A percentile compares a stretch with the other conserved stretches of the same genome.
phyloP scores from a whole-genome alignment of 2,113 vertebrate genomes.

The Gallinago jamesoni region DNA sequence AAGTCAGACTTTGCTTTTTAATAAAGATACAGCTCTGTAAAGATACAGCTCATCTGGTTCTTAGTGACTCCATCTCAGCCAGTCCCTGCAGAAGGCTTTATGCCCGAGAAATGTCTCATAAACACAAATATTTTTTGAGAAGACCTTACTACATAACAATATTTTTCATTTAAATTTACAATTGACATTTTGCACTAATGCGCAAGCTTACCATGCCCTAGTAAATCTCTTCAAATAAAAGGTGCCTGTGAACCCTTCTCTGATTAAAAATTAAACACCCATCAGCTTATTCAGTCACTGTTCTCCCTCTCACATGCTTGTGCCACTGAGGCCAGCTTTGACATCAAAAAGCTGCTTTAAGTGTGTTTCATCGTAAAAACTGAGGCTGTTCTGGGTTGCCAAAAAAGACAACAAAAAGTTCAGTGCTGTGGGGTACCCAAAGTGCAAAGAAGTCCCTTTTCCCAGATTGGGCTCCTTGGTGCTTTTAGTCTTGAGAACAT shows the following conservation, averaged over 20 bases:
- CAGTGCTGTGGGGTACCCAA: background rate
- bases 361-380: background rate
- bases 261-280: background rate
- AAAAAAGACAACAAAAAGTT: background rate
- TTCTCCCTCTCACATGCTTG: background rate
- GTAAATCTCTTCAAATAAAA: background rate
- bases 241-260: background rate
- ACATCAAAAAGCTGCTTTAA: background rate
- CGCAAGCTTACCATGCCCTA: background rate
- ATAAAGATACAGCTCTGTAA: background rate
- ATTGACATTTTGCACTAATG: background rate
- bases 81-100: background rate
- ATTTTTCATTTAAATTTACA: background rate
- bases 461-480: background rate
- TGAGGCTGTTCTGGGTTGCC: background rate
- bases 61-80: background rate
- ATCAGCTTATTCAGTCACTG: background rate
- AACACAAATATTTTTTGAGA: background rate
- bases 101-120: background rate
- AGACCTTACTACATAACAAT: background rate
- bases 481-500: background rate
- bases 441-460: background rate
- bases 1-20: background rate
- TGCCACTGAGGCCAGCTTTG: accelerated
- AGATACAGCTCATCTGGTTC: background rate